Evolutionary conservation across 1,140 invertebrate genomes (phyloP).

Genomic region (Diorhabda sublineata): DNA sequence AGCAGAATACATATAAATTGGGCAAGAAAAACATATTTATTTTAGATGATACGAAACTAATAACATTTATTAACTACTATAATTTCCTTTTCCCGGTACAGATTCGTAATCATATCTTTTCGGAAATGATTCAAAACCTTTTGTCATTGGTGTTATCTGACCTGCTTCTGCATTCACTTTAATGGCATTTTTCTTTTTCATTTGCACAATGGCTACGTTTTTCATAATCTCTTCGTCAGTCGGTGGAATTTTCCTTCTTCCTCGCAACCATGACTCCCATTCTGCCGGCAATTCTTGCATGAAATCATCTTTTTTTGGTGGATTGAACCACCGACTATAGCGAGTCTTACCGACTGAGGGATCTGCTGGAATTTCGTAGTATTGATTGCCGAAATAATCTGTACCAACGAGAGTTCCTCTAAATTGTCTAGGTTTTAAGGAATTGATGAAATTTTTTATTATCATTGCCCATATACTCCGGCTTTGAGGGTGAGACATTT

Average conservation of each 20-base stretch:
- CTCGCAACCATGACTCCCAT: slow-evolving; percentile 80
- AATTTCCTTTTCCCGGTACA: slow-evolving; percentile 32
- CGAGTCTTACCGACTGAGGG: slow-evolving; percentile 56
- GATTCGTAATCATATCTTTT: slow-evolving; percentile 38
- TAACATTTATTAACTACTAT: too few relatives aligned
- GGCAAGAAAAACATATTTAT: too few relatives aligned
- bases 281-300: slow-evolving; percentile 71
- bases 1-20: too few relatives aligned
- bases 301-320: slow-evolving; percentile 57
- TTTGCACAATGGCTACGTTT: slow-evolving; percentile 65
- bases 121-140: slow-evolving; percentile 44
- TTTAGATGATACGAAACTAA: too few relatives aligned
- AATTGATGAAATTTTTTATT: slow-evolving; percentile 57
- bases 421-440: slow-evolving; percentile 53
- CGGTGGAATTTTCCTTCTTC: slow-evolving; percentile 63
- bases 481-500: slow-evolving; percentile 45
- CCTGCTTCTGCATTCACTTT: slow-evolving; percentile 55
- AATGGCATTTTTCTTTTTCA: slow-evolving; percentile 71
- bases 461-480: slow-evolving; percentile 49
- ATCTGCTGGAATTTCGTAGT: slow-evolving; percentile 69
- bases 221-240: slow-evolving; percentile 65
- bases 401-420: slow-evolving; percentile 50
- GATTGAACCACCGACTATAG: slow-evolving; percentile 66
- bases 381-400: slow-evolving; percentile 77
- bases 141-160: slow-evolving; percentile 40